phyloP scores from a whole-genome alignment of 2,113 vertebrate species.

The Lepus americanus region DNA sequence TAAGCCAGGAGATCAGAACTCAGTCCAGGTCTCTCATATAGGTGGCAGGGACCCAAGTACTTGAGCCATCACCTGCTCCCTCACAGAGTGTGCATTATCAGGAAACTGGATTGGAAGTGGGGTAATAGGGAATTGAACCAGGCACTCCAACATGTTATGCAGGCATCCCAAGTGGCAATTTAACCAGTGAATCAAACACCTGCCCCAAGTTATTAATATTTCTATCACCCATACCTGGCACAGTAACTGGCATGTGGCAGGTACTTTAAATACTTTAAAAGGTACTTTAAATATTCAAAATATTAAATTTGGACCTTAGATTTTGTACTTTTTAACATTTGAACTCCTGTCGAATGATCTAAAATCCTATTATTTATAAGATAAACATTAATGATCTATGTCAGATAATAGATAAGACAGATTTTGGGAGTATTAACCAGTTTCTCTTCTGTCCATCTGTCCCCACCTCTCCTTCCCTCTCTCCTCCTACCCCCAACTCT shows the following conservation, averaged over 20 bases:
- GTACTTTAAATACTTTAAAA: neutral
- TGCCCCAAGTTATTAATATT: neutral
- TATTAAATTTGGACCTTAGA: neutral
- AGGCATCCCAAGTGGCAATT: too few species aligned
- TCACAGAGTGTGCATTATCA: too few species aligned
- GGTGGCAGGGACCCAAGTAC: neutral
- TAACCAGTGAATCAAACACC: too few species aligned
- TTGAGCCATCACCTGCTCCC: too few species aligned
- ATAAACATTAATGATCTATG: neutral
- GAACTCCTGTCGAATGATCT: neutral
- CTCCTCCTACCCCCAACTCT: neutral
- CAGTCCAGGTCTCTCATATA: neutral
- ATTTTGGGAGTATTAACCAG: neutral
- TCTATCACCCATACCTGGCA: neutral
- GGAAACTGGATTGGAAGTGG: too few species aligned
- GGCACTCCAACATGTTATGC: too few species aligned
- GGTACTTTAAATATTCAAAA: neutral
- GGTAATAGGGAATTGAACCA: too few species aligned
- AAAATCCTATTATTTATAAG: neutral
- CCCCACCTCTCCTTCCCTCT: too few species aligned
- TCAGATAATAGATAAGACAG: neutral
- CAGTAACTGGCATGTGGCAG: neutral
- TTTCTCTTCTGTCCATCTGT: neutral
- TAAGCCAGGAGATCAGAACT: too few species aligned
- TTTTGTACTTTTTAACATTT: neutral